Percentiles rank a stretch among this genome's conserved stretches.
Conservation (phyloP, 2,797 vertebrate genomes). For the Coluber constrictor region DNA sequence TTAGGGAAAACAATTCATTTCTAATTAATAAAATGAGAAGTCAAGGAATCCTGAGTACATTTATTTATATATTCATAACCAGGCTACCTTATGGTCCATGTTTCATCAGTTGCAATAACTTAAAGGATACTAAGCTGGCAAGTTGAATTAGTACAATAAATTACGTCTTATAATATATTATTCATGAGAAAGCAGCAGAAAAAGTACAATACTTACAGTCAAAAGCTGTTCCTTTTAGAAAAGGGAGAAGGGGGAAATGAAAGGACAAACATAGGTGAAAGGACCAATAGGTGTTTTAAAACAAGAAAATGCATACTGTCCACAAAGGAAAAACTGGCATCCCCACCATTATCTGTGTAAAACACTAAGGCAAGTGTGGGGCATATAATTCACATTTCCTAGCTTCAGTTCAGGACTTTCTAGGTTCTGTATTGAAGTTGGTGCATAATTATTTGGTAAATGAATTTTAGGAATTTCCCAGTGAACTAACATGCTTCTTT, state of each 20-base stretch:
- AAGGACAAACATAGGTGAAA: neutral
- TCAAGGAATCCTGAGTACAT: neutral
- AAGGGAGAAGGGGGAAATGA: neutral
- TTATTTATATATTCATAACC: neutral
- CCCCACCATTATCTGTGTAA: neutral
- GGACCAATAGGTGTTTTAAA: neutral
- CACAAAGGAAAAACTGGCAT: neutral
- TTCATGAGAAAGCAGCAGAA: conserved; percentile 28
- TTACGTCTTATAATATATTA: conserved; percentile 33
- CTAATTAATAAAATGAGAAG: conserved; percentile 37
- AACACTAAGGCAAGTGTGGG: neutral
- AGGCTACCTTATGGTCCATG: conserved; percentile 7
- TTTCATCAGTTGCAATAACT: conserved; percentile 25
- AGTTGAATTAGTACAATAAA: conserved; percentile 42
- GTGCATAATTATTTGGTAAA: neutral
- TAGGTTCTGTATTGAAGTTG: neutral
- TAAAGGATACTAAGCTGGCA: conserved; percentile 5
- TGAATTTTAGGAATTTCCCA: neutral
- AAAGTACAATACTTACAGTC: conserved; percentile 12
- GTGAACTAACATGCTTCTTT: neutral
- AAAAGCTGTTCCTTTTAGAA: neutral
- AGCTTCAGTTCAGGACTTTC: neutral
- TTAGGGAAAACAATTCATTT: conserved; percentile 36
- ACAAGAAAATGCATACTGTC: neutral
- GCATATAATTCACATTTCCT: neutral